Percentiles rank a stretch among this genome's conserved stretches.
Evolutionary conservation across 1,140 invertebrate genomes (phyloP).

Genomic region (Amphibalanus amphitrite): DNA sequence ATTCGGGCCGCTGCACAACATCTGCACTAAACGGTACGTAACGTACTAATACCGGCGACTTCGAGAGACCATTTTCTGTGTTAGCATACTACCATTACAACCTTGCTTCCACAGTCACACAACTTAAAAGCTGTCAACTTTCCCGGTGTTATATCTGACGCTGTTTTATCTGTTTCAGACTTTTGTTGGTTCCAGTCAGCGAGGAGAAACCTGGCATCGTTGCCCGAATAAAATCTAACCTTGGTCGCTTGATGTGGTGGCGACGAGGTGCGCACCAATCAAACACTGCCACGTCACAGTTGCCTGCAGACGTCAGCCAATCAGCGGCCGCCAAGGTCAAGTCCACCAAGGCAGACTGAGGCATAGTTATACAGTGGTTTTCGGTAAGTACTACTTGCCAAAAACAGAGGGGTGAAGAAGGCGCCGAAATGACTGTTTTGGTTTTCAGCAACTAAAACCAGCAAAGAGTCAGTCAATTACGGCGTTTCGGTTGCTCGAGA

Average conservation of each 20-base stretch:
- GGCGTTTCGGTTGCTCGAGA: too few relatives aligned
- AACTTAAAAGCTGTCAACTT: too few relatives aligned
- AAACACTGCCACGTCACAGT: neutral
- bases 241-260: neutral
- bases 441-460: too few relatives aligned
- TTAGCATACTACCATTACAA: too few relatives aligned
- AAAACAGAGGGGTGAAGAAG: too few relatives aligned
- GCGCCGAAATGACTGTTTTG: too few relatives aligned
- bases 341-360: neutral
- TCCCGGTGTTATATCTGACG: too few relatives aligned
- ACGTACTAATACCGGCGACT: neutral
- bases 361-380: too few relatives aligned
- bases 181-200: neutral
- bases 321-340: neutral
- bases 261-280: neutral
- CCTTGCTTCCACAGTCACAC: too few relatives aligned
- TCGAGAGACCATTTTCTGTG: neutral
- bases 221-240: neutral
- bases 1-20: slow-evolving; percentile 93
- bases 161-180: neutral
- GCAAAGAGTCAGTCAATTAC: too few relatives aligned
- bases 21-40: slow-evolving; percentile 63
- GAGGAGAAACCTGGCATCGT: neutral
- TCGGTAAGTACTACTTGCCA: too few relatives aligned
- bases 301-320: neutral